Conservation (phyloP, 2,888 invertebrate species). For the Lasius fuliginosus region DNA sequence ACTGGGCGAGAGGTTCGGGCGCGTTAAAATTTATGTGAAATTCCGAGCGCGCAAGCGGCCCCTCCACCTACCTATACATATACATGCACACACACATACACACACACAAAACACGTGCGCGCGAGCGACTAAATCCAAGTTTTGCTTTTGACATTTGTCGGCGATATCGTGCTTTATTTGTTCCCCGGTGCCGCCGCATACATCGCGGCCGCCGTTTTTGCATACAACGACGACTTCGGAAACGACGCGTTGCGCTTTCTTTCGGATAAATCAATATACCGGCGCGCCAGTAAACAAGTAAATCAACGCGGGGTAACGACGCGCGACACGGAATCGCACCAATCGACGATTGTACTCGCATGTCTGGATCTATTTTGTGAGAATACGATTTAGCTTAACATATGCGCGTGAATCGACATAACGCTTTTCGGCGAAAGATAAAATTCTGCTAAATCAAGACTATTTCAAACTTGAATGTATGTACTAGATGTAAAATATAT, state of each 20-base stretch:
- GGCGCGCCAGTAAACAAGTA: constrained; percentile 56
- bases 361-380: constrained; percentile 32
- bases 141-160: constrained; percentile 66
- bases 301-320: constrained; percentile 55
- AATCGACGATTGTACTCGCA: constrained; percentile 46
- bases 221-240: constrained; percentile 43
- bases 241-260: constrained; percentile 50
- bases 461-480: not conserved
- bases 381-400: constrained; percentile 41
- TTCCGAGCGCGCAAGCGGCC: constrained; percentile 36
- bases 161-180: constrained; percentile 63
- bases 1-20: constrained; percentile 44
- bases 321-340: constrained; percentile 52
- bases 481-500: not conserved
- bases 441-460: not conserved
- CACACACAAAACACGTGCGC: not conserved
- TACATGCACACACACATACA: not conserved
- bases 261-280: constrained; percentile 56
- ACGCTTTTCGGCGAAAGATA: not conserved
- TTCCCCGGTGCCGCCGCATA: constrained; percentile 36
- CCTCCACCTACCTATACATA: not conserved
- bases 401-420: not conserved
- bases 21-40: constrained; percentile 62
- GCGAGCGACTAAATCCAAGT: constrained; percentile 39
- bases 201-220: constrained; percentile 61